Percentiles rank a stretch among this genome's conserved stretches.
Evolutionary conservation across 2,113 vertebrate species (phyloP).

Genomic region (Megaptera novaeangliae): DNA sequence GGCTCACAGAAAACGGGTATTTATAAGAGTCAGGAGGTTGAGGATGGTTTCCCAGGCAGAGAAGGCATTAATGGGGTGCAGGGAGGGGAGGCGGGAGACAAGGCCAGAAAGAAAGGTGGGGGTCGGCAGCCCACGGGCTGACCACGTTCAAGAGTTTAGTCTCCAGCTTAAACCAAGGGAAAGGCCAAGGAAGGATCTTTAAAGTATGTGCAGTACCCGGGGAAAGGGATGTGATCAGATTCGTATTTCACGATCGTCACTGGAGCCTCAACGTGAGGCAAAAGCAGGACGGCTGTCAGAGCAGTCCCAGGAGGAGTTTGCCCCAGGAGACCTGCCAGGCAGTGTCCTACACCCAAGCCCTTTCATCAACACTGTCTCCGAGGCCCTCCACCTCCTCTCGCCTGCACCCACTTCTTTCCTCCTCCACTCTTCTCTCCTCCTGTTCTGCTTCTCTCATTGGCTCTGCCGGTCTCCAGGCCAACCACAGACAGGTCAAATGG

Average conservation of each 20-base stretch:
- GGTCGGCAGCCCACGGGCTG: not conserved
- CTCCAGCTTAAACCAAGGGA: not conserved
- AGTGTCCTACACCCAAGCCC: not conserved
- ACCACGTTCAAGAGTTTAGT: not conserved
- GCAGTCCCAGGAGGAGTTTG: not conserved
- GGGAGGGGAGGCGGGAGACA: not conserved
- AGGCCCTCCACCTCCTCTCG: not conserved
- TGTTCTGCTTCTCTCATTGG: not conserved
- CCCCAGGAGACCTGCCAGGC: not conserved
- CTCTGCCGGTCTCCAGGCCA: not conserved
- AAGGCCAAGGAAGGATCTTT: not conserved
- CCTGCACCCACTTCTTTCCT: not conserved
- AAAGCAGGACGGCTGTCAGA: not conserved
- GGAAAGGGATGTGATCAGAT: not conserved
- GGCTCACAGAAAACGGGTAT: not conserved
- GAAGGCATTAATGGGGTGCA: not conserved
- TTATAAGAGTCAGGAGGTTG: not conserved
- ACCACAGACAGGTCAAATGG: not conserved
- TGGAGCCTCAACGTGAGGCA: not conserved
- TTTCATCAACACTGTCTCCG: not conserved
- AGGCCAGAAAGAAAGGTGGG: not conserved
- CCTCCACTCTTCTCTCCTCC: not conserved
- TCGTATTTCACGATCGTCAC: not conserved
- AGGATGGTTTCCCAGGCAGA: not conserved
- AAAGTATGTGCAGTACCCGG: not conserved